Conservation (phyloP, 1,140 invertebrate genomes). For the Andrena cerasifolii region DNA sequence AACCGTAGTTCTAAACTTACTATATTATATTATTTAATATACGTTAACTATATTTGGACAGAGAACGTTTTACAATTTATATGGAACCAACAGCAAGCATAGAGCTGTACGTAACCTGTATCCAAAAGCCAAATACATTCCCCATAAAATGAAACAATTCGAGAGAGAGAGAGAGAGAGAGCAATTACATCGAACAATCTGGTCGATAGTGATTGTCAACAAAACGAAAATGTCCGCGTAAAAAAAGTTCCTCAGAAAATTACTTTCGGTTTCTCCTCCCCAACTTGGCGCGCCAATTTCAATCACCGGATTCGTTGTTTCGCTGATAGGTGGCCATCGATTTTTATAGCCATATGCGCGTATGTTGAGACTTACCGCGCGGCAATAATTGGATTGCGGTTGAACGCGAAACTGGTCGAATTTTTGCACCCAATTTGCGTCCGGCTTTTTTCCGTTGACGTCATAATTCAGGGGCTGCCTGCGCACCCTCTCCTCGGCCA, state of each 20-base stretch:
- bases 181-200: too few relatives aligned
- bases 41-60: too few relatives aligned
- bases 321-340: background rate
- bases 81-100: too few relatives aligned
- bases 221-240: slow-evolving; percentile 8
- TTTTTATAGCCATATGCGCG: background rate
- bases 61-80: too few relatives aligned
- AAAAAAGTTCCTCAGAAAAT: too few relatives aligned
- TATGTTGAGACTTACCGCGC: background rate
- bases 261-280: background rate
- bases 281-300: background rate
- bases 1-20: too few relatives aligned
- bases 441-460: slow-evolving; percentile 9
- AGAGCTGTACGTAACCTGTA: too few relatives aligned
- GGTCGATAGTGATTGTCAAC: too few relatives aligned
- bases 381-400: slow-evolving; percentile 11
- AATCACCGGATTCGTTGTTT: background rate
- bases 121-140: too few relatives aligned
- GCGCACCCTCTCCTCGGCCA: background rate
- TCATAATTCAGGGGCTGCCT: slow-evolving; percentile 47
- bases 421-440: slow-evolving; percentile 23
- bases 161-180: too few relatives aligned
- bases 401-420: slow-evolving; percentile 6
- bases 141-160: too few relatives aligned
- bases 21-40: too few relatives aligned